Evolutionary conservation across 2,888 invertebrate genomes (phyloP), one percentile per base, ranked within the genome.

Genomic region (Pheosia tremula): DNA sequence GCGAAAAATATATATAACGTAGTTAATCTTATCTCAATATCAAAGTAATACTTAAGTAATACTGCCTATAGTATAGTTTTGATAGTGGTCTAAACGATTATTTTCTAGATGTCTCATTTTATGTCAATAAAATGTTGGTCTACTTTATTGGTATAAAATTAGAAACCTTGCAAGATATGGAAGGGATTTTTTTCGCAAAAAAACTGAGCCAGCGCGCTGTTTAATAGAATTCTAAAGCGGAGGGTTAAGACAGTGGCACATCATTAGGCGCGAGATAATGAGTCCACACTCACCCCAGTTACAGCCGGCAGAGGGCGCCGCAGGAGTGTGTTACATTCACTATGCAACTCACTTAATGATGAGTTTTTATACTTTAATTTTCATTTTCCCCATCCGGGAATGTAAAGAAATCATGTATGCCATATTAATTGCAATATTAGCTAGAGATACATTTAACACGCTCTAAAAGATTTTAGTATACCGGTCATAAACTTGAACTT

Each of bases 201-300:
- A 67, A 65, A 58, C 61, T 58, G 54, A 60, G 63, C 68, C 60
- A 61, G 70, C 66, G 70, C 79, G 81, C 56, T 45, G 81, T 82
- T 85, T 81, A 83, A 82, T 84, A 82, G 77, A 82, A 77, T 77
- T 74, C 65, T 76, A 79, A 79, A 72, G 72, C 66, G 61, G 63
- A 64, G 62, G 74, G 76, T 67, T 60, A 75, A 77, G 80, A 78
- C 79, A 78, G 75, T 72, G 75, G 79, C 78, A 83, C 82, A 77
- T 86, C 85, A 86, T 86, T 86, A 86, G 83, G 81, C 82, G 45
- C 11, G 81, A 78, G 75, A 81, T 85, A 86, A 86, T 86, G 86
- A 86, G 85, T 79, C 74, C 74, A 74, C 80, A 78, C 78, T 77
- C 75, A 72, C 69, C 69, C 71, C 65, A 73, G 68, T 72, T 69